A percentile compares a stretch with the other conserved stretches of the same genome.
phyloP scores from a whole-genome alignment of 2,113 vertebrate species.

The Spizaetus ornatus region DNA sequence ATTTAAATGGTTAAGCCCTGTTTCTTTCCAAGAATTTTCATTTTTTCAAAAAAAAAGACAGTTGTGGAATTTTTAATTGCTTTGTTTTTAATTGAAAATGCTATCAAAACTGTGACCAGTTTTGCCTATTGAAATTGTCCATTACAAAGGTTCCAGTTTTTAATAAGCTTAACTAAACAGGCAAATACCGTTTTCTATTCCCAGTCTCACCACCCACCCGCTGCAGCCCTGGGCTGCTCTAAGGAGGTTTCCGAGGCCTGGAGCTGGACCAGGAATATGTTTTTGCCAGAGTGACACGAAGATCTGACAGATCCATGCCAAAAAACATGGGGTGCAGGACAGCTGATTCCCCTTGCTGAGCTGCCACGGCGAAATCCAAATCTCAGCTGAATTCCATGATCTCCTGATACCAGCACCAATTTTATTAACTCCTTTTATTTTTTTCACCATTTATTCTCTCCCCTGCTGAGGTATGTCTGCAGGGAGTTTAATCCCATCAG shows the following conservation, averaged over 20 bases:
- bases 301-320: background rate
- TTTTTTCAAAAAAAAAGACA: background rate
- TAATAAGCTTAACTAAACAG: background rate
- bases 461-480: background rate
- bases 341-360: background rate
- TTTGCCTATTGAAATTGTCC: background rate
- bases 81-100: background rate
- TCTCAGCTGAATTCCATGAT: background rate
- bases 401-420: background rate
- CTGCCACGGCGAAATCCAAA: background rate
- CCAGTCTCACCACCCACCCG: background rate
- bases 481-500: background rate
- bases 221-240: background rate
- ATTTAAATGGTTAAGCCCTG: background rate
- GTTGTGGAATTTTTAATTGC: background rate
- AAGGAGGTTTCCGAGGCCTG: background rate
- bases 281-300: background rate
- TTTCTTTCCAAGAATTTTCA: background rate
- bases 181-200: background rate
- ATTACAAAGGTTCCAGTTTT: background rate
- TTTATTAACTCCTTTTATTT: background rate
- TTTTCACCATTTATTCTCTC: background rate
- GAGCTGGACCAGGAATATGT: background rate
- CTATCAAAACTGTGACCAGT: background rate
- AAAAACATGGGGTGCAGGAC: background rate